phyloP scores from a whole-genome alignment of 2,113 vertebrate genomes.

The Tyto alba region DNA sequence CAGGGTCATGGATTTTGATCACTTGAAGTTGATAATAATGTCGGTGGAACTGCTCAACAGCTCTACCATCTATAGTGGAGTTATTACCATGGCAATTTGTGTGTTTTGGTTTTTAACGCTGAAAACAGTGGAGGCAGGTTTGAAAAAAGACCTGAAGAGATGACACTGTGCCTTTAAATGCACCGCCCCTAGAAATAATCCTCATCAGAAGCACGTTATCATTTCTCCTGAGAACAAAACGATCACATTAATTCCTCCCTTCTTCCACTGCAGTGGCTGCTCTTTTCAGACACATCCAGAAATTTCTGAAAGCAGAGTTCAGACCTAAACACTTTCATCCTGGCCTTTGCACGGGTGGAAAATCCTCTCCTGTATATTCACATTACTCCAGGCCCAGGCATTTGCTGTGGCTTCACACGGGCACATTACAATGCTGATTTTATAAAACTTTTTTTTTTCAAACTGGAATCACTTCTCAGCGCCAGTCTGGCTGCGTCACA shows the following conservation, averaged over 20 bases:
- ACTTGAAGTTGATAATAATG: not conserved
- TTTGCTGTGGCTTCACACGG: not conserved
- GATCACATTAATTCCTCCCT: rapidly evolving
- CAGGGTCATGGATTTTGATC: not conserved
- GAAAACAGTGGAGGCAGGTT: not conserved
- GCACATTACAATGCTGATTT: not conserved
- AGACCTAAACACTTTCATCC: not conserved
- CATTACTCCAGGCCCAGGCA: not conserved
- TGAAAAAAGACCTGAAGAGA: not conserved
- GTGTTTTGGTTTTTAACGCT: rapidly evolving
- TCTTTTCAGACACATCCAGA: not conserved
- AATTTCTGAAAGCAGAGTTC: not conserved
- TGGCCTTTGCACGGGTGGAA: not conserved
- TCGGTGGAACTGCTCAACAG: not conserved
- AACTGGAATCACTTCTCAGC: not conserved
- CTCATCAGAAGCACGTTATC: not conserved
- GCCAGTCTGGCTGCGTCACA: not conserved
- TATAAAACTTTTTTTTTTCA: not conserved
- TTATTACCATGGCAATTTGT: not conserved
- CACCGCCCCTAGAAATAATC: not conserved
- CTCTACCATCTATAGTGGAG: no score
- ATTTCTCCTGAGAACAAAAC: not conserved
- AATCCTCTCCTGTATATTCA: not conserved
- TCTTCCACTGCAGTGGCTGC: not conserved
- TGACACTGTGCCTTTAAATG: not conserved